These are phyloP conservation scores for Macroglossus sobrinus DNA, from an alignment of 2,113 vertebrate species.

Conservation along the genomic window DNA sequence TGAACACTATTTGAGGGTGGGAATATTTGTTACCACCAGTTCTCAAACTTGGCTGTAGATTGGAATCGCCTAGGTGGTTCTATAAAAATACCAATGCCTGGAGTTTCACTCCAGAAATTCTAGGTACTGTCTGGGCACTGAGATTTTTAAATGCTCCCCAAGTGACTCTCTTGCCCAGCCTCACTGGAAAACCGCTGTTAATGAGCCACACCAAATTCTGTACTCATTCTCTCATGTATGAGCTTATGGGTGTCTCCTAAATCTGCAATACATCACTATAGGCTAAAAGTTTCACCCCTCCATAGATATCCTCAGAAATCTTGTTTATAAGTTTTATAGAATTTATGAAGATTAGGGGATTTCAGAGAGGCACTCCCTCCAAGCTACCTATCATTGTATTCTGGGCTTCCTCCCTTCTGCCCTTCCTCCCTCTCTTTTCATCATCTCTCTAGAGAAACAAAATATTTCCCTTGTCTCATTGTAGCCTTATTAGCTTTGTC, in stretches of 20 bases:
- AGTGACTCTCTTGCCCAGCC: neutral
- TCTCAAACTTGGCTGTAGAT: neutral
- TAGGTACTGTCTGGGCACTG: neutral
- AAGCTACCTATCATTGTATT: neutral
- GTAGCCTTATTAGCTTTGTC: neutral
- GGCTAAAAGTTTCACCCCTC: neutral
- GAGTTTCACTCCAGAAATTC: neutral
- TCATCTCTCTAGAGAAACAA: neutral
- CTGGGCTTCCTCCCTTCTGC: neutral
- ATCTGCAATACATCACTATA: neutral
- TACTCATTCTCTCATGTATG: neutral
- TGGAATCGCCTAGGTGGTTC: neutral
- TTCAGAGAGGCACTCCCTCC: neutral
- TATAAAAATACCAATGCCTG: neutral
- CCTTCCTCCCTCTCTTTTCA: neutral
- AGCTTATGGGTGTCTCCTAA: neutral
- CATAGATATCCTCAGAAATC: neutral
- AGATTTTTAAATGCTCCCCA: neutral
- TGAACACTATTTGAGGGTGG: neutral
- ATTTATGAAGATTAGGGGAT: neutral
- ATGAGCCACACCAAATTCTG: neutral
- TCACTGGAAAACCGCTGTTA: neutral
- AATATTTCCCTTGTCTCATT: neutral
- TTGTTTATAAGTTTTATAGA: neutral
- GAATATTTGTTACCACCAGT: neutral